phyloP scores from a whole-genome alignment of 2,113 vertebrate genomes.

The Salvelinus fontinalis region DNA sequence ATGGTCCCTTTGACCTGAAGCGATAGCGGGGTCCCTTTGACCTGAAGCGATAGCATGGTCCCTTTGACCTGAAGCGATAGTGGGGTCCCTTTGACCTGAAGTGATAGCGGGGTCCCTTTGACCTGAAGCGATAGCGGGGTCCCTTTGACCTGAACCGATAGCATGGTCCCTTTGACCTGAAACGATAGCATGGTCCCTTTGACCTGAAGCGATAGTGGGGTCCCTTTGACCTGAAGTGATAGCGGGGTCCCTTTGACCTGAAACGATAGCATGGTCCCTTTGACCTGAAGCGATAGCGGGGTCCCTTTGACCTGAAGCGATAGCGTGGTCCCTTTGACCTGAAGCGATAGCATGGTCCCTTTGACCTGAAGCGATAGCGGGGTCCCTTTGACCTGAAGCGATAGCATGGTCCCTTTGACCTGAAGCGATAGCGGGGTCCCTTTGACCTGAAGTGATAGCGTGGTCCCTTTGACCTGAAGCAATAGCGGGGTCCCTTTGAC shows the following conservation, averaged over 20 bases:
- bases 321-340: slow-evolving; percentile 3
- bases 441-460: slow-evolving; percentile 20
- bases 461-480: too few relatives aligned
- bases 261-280: background rate
- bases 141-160: slow-evolving; percentile 11
- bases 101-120: too few relatives aligned
- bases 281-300: slow-evolving; percentile 58
- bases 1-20: slow-evolving; percentile 46
- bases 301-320: slow-evolving; percentile 44
- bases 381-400: slow-evolving; percentile 45
- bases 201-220: slow-evolving; percentile 57
- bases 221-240: slow-evolving; percentile 42
- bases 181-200: slow-evolving; percentile 35
- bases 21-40: slow-evolving; percentile 40
- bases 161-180: slow-evolving; percentile 47
- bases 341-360: too few relatives aligned
- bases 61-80: slow-evolving; percentile 44
- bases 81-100: slow-evolving; percentile 47
- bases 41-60: slow-evolving; percentile 54
- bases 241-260: background rate
- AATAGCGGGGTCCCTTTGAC: too few relatives aligned
- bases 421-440: background rate
- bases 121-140: too few relatives aligned
- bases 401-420: background rate
- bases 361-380: slow-evolving; percentile 59